Evolutionary conservation across 1,140 invertebrate species (phyloP).

Genomic region (Octopus bimaculoides): DNA sequence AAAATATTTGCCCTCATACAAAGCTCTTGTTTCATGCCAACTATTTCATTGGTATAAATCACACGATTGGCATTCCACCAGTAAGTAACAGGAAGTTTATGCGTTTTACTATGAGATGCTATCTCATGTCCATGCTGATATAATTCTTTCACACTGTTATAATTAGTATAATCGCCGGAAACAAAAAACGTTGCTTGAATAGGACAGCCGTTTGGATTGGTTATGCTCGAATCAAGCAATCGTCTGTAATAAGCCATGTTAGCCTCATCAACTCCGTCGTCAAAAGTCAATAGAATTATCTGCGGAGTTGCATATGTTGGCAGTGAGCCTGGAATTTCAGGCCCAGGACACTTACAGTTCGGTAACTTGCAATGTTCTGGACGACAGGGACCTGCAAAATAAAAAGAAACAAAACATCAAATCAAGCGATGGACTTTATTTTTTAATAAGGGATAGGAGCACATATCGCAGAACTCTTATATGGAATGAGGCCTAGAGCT

Average conservation of each 20-base stretch:
- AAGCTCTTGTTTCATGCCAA: slow-evolving; percentile 87
- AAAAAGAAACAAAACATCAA: not conserved
- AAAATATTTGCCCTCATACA: slow-evolving; percentile 91
- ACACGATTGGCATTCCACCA: slow-evolving; percentile 60
- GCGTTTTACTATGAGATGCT: slow-evolving; percentile 90
- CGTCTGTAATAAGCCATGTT: slow-evolving; percentile 11
- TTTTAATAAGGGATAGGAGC: too few species aligned
- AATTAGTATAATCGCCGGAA: slow-evolving; percentile 96
- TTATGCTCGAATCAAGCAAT: not conserved
- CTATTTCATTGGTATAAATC: slow-evolving; percentile 96
- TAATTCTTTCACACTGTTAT: slow-evolving; percentile 84
- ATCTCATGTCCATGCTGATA: slow-evolving; percentile 94
- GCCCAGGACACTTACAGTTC: slow-evolving; percentile 87
- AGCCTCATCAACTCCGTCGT: slow-evolving; percentile 16
- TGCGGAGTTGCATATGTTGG: slow-evolving; percentile 12
- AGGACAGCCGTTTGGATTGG: slow-evolving; percentile 91
- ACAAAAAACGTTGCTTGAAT: slow-evolving; percentile 96
- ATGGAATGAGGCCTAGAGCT: too few species aligned
- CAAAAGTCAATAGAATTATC: slow-evolving; percentile 23
- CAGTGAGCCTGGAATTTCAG: slow-evolving; percentile 6
- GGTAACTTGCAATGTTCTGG: slow-evolving; percentile 74
- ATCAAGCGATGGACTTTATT: too few species aligned
- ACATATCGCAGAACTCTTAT: too few species aligned
- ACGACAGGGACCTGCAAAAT: not conserved
- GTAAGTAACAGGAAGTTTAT: slow-evolving; percentile 18